Conservation (phyloP, 2,888 invertebrate species). For the Heterodera filipjevi region DNA sequence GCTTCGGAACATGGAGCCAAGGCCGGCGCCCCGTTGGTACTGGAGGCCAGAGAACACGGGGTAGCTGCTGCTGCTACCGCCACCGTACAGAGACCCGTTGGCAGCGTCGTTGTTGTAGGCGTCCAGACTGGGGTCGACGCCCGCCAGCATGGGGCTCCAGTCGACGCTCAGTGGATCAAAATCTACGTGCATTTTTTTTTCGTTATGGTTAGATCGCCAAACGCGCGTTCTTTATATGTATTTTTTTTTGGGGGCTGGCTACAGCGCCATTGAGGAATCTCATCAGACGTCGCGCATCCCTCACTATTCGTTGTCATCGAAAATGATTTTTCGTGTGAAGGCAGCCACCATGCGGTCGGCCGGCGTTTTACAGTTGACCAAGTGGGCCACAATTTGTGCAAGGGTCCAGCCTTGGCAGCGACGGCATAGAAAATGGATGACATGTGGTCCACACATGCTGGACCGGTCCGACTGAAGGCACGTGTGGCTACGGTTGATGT, state of each 20-base stretch:
- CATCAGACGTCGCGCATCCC: not conserved
- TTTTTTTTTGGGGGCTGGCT: not conserved
- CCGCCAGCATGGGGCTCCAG: not conserved
- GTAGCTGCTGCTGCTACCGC: not conserved
- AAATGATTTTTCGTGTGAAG: not conserved
- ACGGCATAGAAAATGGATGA: constrained; percentile 23
- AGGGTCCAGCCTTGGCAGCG: constrained; percentile 1
- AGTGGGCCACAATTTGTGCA: not conserved
- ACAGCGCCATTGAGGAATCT: no score
- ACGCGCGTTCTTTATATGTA: no score
- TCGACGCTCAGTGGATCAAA: constrained; percentile 10
- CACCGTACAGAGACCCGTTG: no score
- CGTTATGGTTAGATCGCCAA: not conserved
- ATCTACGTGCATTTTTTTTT: constrained; percentile 21
- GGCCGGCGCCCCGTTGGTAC: constrained; percentile 4
- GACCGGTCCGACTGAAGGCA: constrained; percentile 17
- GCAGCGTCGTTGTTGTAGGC: not conserved
- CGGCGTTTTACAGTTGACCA: not conserved
- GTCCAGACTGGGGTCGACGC: not conserved
- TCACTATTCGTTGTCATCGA: not conserved
- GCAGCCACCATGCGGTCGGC: not conserved
- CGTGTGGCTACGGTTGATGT: not conserved
- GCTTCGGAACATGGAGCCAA: constrained; percentile 20
- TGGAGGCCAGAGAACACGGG: not conserved
- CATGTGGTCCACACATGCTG: constrained; percentile 18